Base-by-base conservation (phyloP, 2,113 vertebrate species). In the Microtus pennsylvanicus region DNA sequence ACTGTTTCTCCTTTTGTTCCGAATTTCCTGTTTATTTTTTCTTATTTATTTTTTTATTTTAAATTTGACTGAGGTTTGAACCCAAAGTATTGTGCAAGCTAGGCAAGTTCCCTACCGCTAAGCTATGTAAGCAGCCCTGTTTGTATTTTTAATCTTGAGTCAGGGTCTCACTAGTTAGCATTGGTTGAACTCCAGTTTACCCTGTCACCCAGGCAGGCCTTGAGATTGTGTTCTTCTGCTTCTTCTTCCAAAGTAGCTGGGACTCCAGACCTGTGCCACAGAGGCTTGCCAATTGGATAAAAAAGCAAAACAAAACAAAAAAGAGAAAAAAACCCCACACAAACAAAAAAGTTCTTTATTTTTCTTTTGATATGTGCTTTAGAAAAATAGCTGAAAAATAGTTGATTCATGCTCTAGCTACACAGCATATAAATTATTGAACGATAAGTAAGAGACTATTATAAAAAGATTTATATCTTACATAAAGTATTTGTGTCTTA, bases 311-410 rank as follows among this genome's bases (percentile, higher is more conserved):
- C 58, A 58, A 58, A 58, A 58, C 19, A 58, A 58, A 58, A 58
- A 19, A 58, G 55, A 58, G 17, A 21, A 21, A 55, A 58, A 55
- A 58, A 58, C 19, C 19, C 16, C n/a, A 63, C 26, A 65, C 22
- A 63, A 16, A 81, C 77, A n/a, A 38, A 61, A 7, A 82, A 7
- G 12, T 55, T 52, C 33, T 38, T 55, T 55, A 77, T 52, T 91
- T 74, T 61, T 33, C 94, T 98, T 95, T 95, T 95, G 74, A 93
- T 52, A 14, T 75, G 87, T 93, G 30, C 96, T 92, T 92, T 82
- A 81, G 89, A 91, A 94, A 95, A 93, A 87, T 75, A 93, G 61
- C 33, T 75, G 83, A 96, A 95, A 0, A 69, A 45, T 81, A 76
- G 5, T 4, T 74, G 22, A 74, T 47, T 28, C n/a, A 38, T 82